phyloP scores from a whole-genome alignment of 2,113 vertebrate species.

The Oenanthe oenanthe region DNA sequence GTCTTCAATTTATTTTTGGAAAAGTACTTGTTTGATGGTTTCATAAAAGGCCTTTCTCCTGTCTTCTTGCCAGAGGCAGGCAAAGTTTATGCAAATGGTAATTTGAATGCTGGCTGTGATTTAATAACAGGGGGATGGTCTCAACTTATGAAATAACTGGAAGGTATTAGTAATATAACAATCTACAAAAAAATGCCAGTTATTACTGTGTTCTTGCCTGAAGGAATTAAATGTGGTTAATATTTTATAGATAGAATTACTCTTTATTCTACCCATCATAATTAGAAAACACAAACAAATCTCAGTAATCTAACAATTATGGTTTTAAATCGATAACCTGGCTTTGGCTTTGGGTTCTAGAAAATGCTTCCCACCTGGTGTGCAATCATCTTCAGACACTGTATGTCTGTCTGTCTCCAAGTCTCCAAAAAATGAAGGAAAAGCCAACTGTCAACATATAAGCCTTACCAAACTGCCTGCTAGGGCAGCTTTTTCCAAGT shows the following conservation, averaged over 20 bases:
- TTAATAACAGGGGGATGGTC: constrained; percentile 19
- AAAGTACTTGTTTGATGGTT: constrained; percentile 33
- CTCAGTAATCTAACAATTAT: background rate
- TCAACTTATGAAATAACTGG: constrained; percentile 6
- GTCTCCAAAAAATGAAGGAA: background rate
- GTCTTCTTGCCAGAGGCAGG: constrained; percentile 19
- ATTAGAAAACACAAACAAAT: background rate
- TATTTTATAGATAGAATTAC: constrained; percentile 23
- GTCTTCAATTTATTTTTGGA: constrained; percentile 20
- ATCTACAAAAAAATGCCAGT: background rate
- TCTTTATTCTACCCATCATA: background rate
- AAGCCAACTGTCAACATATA: background rate
- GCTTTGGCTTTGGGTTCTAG: background rate
- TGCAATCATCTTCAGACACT: background rate
- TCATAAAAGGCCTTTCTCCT: constrained; percentile 11
- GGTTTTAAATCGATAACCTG: background rate
- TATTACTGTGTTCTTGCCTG: constrained; percentile 20
- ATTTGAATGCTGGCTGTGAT: background rate
- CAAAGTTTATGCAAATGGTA: constrained; percentile 46
- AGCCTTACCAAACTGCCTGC: background rate
- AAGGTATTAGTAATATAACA: constrained; percentile 1
- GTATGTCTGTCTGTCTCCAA: background rate
- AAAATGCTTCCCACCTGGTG: background rate
- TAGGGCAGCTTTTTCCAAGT: background rate
- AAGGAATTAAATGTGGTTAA: constrained; percentile 4